Evolutionary conservation across 2,113 vertebrate species (phyloP), one percentile per base, ranked within the genome.

Genomic region (Xerus inauris): DNA sequence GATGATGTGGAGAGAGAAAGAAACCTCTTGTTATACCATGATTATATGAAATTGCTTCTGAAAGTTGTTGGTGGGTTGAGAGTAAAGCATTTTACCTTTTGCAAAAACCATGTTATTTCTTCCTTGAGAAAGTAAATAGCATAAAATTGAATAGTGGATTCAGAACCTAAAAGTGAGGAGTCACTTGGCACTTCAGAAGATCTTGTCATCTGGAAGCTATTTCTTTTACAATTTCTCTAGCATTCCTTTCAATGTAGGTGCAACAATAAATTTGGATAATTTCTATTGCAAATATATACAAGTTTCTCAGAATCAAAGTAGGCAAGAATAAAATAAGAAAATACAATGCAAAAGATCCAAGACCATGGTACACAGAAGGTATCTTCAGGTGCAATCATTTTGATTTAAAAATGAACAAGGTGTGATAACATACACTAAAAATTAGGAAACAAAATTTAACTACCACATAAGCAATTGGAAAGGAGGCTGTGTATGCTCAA

Each of bases 181-280:
- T 24, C 20, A 77, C 65, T 94, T 94, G 51, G 72, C n/a, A 86
- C 24, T 94, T 73, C 65, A 54, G 47, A 95, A 97, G 95, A 96
- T 94, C 62, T 95, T 96, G n/a, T 83, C 32, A 57, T 87, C 45
- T 88, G 84, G 81, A 96, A 80, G 85, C 94, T 96, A 95, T 65
- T 85, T 73, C 49, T 77, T 49, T 9, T 95, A 67, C 22, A 91
- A 40, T 51, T 92, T 28, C 76, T n/a, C 51, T 92, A n/a, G 26
- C 30, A 92, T 96, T 96, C 89, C 54, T 95, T 97, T 97, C 76
- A 72, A 20, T 40, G 17, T 88, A 84, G 91, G 84, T 94, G 82
- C 69, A 6, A 73, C 32, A 91, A 87, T 94, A 97, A 96, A 96
- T 97, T 89, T 96, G 42, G 24, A 84, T 96, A 20, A 94, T 96